phyloP scores from a whole-genome alignment of 2,888 invertebrate species.

The Lepas anatifera region DNA sequence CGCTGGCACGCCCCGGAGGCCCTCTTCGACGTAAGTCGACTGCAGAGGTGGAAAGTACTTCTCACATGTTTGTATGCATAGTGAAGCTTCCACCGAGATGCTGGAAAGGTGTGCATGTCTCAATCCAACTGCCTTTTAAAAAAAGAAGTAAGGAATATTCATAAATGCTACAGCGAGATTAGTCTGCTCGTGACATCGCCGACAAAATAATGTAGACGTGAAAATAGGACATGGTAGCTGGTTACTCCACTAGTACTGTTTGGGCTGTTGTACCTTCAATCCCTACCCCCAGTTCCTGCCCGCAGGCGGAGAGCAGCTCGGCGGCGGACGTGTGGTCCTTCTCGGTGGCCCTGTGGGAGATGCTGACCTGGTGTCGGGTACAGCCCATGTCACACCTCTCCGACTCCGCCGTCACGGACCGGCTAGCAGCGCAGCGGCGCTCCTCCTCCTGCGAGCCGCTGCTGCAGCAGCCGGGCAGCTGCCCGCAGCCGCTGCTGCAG shows the following conservation, averaged over 20 bases:
- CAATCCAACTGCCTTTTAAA: neutral
- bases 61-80: neutral
- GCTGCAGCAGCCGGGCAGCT: neutral
- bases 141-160: neutral
- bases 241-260: too few species aligned
- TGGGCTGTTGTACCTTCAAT: too few species aligned
- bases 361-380: neutral
- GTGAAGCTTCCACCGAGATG: neutral
- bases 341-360: neutral
- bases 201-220: too few species aligned
- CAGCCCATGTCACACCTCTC: neutral
- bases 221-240: too few species aligned
- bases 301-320: neutral
- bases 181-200: neutral
- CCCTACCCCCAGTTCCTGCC: too few species aligned
- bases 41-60: neutral
- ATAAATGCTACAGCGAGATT: neutral
- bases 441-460: too few species aligned
- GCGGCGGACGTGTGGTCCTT: neutral
- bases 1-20: slow-evolving; percentile 1
- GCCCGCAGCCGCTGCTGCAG: neutral
- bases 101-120: neutral
- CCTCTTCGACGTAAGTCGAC: neutral
- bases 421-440: neutral
- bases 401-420: neutral